A percentile compares a stretch with the other conserved stretches of the same genome.
These are phyloP conservation scores for Aurelia sp. DNA, from an alignment of 30 jellyfish, hydroid and myxozoan species.

Conservation along the genomic window DNA sequence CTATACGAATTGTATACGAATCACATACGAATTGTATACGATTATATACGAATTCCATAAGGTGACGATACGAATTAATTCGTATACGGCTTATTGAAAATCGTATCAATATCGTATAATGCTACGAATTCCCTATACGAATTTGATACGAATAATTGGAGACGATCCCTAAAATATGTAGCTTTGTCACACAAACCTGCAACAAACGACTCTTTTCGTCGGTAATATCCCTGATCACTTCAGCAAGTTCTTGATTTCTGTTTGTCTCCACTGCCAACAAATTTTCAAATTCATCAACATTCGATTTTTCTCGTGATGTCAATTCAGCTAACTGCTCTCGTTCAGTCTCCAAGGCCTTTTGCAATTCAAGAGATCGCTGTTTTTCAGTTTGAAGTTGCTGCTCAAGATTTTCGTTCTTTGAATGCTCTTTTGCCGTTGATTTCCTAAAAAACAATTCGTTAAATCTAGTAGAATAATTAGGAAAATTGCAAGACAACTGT, in stretches of 20 bases:
- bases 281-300: constrained; percentile 32
- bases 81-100: too few species aligned
- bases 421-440: constrained; percentile 26
- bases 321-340: constrained; percentile 32
- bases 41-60: too few species aligned
- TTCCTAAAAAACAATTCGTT: not conserved
- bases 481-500: too few species aligned
- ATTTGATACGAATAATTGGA: too few species aligned
- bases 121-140: too few species aligned
- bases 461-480: too few species aligned
- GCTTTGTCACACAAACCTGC: constrained; percentile 18
- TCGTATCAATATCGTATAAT: too few species aligned
- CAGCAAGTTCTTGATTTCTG: constrained; percentile 21
- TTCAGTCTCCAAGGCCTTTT: constrained; percentile 35
- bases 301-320: constrained; percentile 4
- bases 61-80: too few species aligned
- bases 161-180: too few species aligned
- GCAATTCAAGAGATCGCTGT: constrained; percentile 12
- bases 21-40: too few species aligned
- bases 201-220: constrained; percentile 53
- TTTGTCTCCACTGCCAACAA: constrained; percentile 40
- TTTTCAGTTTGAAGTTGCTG: constrained; percentile 28
- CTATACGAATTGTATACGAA: too few species aligned
- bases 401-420: constrained; percentile 10
- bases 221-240: not conserved